A percentile compares a stretch with the other conserved stretches of the same genome.
phyloP scores from a whole-genome alignment of 92 coral and sea anemone species.

The Siderastrea siderea region DNA sequence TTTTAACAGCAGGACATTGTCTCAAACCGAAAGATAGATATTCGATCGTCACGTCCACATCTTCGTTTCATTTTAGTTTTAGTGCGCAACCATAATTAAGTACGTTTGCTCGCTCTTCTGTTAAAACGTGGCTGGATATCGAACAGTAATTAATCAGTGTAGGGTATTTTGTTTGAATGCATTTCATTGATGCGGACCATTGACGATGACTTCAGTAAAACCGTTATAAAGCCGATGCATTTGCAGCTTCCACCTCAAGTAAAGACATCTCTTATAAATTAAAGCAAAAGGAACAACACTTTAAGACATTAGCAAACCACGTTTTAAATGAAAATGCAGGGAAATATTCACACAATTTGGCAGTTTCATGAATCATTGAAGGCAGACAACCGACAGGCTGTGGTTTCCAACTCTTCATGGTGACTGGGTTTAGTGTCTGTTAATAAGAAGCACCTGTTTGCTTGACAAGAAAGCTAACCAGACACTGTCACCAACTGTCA shows the following conservation, averaged over 20 bases:
- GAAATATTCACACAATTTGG: slow-evolving; percentile 16
- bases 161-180: slow-evolving; percentile 19
- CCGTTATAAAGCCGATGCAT: slow-evolving; percentile 6
- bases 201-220: not conserved
- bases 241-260: not conserved
- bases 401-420: slow-evolving; percentile 8
- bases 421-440: slow-evolving; percentile 9
- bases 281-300: not conserved
- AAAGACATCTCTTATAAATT: not conserved
- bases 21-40: too few species aligned
- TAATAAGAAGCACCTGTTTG: slow-evolving; percentile 14
- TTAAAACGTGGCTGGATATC: not conserved
- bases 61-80: not conserved
- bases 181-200: slow-evolving; percentile 25
- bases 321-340: not conserved
- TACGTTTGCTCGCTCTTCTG: slow-evolving; percentile 2
- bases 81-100: not conserved
- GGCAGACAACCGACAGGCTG: slow-evolving; percentile 3
- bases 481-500: too few species aligned
- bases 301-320: not conserved
- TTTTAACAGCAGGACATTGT: not conserved
- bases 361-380: slow-evolving; percentile 42
- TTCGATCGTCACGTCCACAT: too few species aligned
- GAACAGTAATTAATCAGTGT: slow-evolving; percentile 22
- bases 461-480: too few species aligned